Base-by-base conservation (phyloP, 30 jellyfish, hydroid and myxozoan genomes). In the Aurelia sp. region DNA sequence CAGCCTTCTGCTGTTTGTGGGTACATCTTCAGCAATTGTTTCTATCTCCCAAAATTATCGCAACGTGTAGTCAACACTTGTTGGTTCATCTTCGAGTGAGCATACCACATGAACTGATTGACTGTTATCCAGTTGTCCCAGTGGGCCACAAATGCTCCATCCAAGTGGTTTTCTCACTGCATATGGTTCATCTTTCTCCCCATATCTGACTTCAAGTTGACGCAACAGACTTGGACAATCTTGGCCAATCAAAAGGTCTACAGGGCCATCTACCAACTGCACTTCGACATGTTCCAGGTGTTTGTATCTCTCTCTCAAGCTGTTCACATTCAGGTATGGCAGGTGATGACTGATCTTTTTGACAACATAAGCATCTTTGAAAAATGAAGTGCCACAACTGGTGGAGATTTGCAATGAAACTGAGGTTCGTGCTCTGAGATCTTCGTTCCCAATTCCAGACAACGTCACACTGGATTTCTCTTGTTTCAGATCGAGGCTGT, bases 141-240 rank as follows among this genome's bases (percentile, higher is more conserved):
- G 4, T 70, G 81, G 81, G 81, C 81, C 81, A 70, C 62, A 70
- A 70, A 70, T 70, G 66, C 81, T 70, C 66, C 62, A 70, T 70
- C 81, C 81, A 15, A 70, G 81, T 31, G 81, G 63, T 31, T 66
- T 70, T 44, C 81, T 70, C 31, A 70, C 81, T n/a, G 81, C 81
- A 44, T 70, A 70, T 70, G 81, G 66, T 70, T 70, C 63, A 70
- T 70, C 62, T 3, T 70, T 33, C n/a, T 31, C 81, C 63, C 81
- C 81, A 15, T 70, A 70, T 35, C 66, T 33, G 12, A 31, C 62
- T 70, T 70, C 81, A 22, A 70, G 81, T 33, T 70, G 81, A 33
- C 81, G 81, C 30, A 70, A 70, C 81, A 70, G 81, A 70, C 81
- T 70, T 70, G 81, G 81, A 11, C 20, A 21, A 70, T 70, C 81